Base-by-base conservation (phyloP, 1,140 invertebrate genomes). In the Acyrthosiphon pisum region DNA sequence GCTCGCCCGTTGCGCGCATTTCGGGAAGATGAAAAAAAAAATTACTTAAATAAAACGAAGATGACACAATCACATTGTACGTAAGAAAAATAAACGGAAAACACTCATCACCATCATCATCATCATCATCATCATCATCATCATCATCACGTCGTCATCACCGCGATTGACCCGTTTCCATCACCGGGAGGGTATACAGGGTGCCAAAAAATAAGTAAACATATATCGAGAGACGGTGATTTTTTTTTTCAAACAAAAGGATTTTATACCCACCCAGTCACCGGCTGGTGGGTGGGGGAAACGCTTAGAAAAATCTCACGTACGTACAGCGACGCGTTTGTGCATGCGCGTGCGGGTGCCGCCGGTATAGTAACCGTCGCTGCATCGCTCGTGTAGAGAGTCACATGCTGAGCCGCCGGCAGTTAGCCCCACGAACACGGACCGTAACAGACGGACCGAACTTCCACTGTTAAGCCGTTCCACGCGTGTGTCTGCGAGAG, bases 351-450 rank as follows among this genome's bases (percentile, higher is more conserved):
- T 83, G 91, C 81, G 81, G 76, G 46, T 14, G 81, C 48, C n/a
- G 81, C 91, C 81, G 91, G 76, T 84, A 41, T 41, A 81, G 90
- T 81, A 92, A 83, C 68, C 90, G 68, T 23, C n/a, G 44, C 30
- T 76, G 14, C 22, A 9, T 83, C 44, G 91, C 37, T 84, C 23
- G 48, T 50, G 46, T 26, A 44, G 60, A 60, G 56, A 76, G 91
- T 93, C 91, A 93, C 91, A 93, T 93, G 91, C 91, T 93, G 76
- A 93, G 91, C 81, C 81, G 81, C 81, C 91, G 91, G 91, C 91
- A 93, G 91, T 93, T 84, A 56, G 91, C 48, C 91, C 91, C 76
- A 93, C 91, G 91, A 93, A 84, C 91, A 56, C 91, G 91, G 81
- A 93, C 81, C 91, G 91, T 22, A 30, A 56, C 91, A 37, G 91